Conservation (phyloP, 2,888 invertebrate species). For the Dioctria rufipes region DNA sequence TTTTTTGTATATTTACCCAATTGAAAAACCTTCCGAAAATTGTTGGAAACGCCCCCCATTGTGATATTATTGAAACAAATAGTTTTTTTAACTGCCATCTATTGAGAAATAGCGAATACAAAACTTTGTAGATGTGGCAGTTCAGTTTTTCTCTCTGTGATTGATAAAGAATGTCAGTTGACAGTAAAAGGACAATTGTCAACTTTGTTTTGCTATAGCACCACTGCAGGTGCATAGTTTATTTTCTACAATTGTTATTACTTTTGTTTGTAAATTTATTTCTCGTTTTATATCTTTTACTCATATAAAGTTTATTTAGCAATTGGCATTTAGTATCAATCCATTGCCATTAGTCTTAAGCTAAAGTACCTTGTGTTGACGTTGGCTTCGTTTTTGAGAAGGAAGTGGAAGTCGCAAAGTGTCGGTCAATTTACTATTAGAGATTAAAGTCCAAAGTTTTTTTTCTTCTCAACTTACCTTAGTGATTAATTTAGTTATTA, state of each 20-base stretch:
- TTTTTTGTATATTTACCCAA: too few species aligned
- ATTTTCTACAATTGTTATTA: not conserved
- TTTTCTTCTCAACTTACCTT: not conserved
- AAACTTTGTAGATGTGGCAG: too few species aligned
- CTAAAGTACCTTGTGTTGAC: not conserved
- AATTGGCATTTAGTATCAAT: not conserved
- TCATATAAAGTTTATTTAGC: not conserved
- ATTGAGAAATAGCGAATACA: too few species aligned
- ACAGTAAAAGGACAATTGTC: not conserved
- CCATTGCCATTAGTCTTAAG: not conserved
- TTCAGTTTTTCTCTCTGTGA: not conserved
- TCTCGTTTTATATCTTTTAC: not conserved
- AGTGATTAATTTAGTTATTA: not conserved
- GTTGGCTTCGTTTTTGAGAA: too few species aligned
- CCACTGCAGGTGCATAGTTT: not conserved
- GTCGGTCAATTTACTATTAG: slow-evolving; percentile 12
- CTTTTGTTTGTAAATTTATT: not conserved
- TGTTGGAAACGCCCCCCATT: too few species aligned
- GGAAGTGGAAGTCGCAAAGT: not conserved
- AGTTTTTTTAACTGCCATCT: too few species aligned
- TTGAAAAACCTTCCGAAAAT: too few species aligned
- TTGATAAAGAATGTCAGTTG: not conserved
- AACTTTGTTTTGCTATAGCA: not conserved
- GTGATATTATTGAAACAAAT: too few species aligned
- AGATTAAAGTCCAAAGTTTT: slow-evolving; percentile 49